These are phyloP conservation scores for Biston stratarius DNA, from an alignment of 2,888 invertebrate genomes.

Conservation along the genomic window DNA sequence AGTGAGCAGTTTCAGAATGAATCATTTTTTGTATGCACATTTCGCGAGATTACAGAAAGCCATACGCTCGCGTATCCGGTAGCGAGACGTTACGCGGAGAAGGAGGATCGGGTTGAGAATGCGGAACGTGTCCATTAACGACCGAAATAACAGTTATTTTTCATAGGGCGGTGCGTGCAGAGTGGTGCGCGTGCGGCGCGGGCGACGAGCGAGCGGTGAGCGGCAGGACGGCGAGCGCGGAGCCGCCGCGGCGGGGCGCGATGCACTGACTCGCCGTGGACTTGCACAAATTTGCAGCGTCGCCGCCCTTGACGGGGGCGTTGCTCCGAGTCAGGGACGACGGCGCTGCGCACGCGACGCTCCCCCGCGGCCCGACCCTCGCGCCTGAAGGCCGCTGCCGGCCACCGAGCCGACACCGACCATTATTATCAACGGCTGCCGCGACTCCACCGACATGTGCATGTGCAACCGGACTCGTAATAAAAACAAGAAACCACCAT, in stretches of 20 bases:
- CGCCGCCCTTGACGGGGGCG: slow-evolving; percentile 87
- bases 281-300: slow-evolving; percentile 86
- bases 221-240: slow-evolving; percentile 73
- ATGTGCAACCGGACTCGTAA: slow-evolving; percentile 27
- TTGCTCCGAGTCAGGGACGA: slow-evolving; percentile 86
- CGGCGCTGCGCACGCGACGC: slow-evolving; percentile 83
- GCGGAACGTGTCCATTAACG: slow-evolving; percentile 83
- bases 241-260: slow-evolving; percentile 85
- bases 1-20: slow-evolving; percentile 52
- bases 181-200: slow-evolving; percentile 65
- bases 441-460: slow-evolving; percentile 43
- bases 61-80: slow-evolving; percentile 59
- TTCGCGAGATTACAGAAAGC: slow-evolving; percentile 59
- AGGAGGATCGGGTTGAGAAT: slow-evolving; percentile 74
- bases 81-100: slow-evolving; percentile 56
- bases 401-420: slow-evolving; percentile 40
- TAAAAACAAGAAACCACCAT: slow-evolving; percentile 32
- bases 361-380: slow-evolving; percentile 68
- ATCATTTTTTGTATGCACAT: slow-evolving; percentile 49
- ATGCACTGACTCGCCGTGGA: slow-evolving; percentile 83
- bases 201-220: slow-evolving; percentile 66
- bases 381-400: slow-evolving; percentile 51
- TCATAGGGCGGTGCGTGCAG: slow-evolving; percentile 75
- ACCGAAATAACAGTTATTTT: slow-evolving; percentile 84
- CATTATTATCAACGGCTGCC: slow-evolving; percentile 47